phyloP scores from a whole-genome alignment of 2,113 vertebrate genomes.

The Delphinus delphis region DNA sequence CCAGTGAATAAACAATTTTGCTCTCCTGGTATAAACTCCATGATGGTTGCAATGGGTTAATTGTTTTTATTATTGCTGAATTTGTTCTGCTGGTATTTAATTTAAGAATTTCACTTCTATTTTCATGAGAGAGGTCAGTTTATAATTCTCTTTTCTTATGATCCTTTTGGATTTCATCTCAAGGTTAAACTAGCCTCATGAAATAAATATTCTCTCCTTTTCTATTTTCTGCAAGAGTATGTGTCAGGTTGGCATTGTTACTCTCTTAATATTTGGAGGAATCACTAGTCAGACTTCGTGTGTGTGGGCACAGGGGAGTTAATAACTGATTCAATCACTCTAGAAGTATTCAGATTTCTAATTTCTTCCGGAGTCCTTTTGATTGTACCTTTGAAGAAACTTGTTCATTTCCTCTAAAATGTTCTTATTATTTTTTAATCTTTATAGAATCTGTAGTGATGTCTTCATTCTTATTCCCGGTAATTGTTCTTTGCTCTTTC shows the following conservation, averaged over 20 bases:
- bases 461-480: not conserved
- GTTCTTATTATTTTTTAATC: not conserved
- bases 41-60: not conserved
- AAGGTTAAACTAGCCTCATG: not conserved
- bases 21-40: not conserved
- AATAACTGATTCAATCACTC: not conserved
- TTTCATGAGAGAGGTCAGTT: not conserved
- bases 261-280: not conserved
- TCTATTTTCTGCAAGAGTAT: not conserved
- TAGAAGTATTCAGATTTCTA: not conserved
- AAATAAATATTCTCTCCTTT: not conserved
- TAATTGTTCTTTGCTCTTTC: not conserved
- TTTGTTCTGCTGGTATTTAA: not conserved
- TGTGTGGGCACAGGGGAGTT: not conserved
- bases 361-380: not conserved
- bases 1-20: not conserved
- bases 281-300: not conserved
- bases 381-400: not conserved
- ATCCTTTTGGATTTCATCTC: not conserved
- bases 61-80: not conserved
- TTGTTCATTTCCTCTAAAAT: not conserved
- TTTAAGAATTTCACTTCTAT: not conserved
- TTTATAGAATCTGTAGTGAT: not conserved
- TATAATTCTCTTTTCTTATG: not conserved
- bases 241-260: not conserved